Base-by-base conservation (phyloP, 2,888 invertebrate genomes). In the Calephelis perditalis region DNA sequence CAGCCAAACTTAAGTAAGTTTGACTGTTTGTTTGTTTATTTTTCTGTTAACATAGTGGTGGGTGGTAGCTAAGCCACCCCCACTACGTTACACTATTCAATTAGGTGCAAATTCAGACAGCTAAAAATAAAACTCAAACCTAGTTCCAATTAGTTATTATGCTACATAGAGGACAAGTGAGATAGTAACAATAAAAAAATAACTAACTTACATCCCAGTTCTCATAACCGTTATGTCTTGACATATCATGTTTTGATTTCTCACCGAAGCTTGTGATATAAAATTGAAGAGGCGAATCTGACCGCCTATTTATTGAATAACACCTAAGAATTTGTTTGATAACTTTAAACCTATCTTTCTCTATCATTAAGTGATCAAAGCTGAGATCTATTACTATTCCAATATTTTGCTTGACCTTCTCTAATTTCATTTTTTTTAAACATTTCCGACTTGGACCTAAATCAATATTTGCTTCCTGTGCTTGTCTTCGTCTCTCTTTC, bases 291-390 rank as follows among this genome's bases (percentile, higher is more conserved):
- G 98, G 98, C 63, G 94, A 92, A 12, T 84, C 76, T 3, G 96
- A 94, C 73, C 98, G 91, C 71, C 99, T 92, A 78, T 99, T 99
- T 62, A 96, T 92, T 8, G 98, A 96, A 76, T 99, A 99, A 73
- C 98, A 96, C 60, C 97, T 92, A 67, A 97, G 91, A 69, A 98
- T 93, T 87, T 99, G 99, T 80, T 98, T 97, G 9, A 96, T 94
- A 69, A 97, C 94, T 90, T 97, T 97, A 63, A 93, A 94, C 73
- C 98, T 92, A 78, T 98, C 98, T 87, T 95, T 95, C 67, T 96
- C 96, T 65, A 93, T 94, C 99, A 99, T 99, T 58, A 96, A 87
- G 67, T 96, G 92, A 77, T 98, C 97, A 81, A 97, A 98, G 74
- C 97, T 96, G 75, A 98, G 93, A 79, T 99, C 99, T 68, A 99